Conservation (phyloP, 2,797 vertebrate species). For the Intellagama lesueurii region DNA sequence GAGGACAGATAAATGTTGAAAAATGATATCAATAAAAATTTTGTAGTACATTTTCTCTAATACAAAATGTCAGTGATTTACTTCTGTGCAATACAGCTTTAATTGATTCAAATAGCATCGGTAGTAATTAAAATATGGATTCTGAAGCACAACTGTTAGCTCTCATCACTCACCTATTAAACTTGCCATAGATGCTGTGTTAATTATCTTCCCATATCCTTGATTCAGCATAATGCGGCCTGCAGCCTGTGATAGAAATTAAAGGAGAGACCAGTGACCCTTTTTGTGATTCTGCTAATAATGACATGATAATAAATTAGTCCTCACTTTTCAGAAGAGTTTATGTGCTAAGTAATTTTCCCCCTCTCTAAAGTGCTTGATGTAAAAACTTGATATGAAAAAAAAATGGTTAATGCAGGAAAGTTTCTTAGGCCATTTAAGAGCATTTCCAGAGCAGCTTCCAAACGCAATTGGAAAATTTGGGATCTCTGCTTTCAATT, state of each 20-base stretch:
- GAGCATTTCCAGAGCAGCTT: slow-evolving; percentile 37
- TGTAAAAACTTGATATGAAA: slow-evolving; percentile 75
- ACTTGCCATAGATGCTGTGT: slow-evolving; percentile 94
- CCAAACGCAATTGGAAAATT: slow-evolving; percentile 6
- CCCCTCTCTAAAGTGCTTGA: slow-evolving; percentile 69
- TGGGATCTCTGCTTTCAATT: neutral
- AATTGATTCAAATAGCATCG: slow-evolving; percentile 72
- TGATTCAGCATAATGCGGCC: slow-evolving; percentile 94
- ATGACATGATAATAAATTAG: slow-evolving; percentile 85
- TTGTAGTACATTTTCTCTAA: slow-evolving; percentile 76
- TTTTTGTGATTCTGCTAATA: slow-evolving; percentile 85
- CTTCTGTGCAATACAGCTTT: slow-evolving; percentile 74
- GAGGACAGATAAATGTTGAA: slow-evolving; percentile 74
- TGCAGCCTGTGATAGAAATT: slow-evolving; percentile 90
- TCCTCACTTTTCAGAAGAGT: slow-evolving; percentile 82
- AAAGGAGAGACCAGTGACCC: slow-evolving; percentile 85
- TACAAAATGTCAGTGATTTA: slow-evolving; percentile 78
- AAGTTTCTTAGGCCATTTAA: slow-evolving; percentile 53
- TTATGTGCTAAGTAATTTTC: slow-evolving; percentile 70
- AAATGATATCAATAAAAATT: slow-evolving; percentile 77
- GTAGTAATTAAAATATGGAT: slow-evolving; percentile 83
- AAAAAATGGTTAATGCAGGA: slow-evolving; percentile 66
- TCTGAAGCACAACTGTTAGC: slow-evolving; percentile 78
- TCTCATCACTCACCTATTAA: slow-evolving; percentile 96
- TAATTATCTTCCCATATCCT: slow-evolving; percentile 96